Percentiles rank a stretch among this genome's conserved stretches.
These are phyloP conservation scores for Holacanthus passer DNA, from an alignment of 2,113 vertebrate species.

Conservation along the genomic window DNA sequence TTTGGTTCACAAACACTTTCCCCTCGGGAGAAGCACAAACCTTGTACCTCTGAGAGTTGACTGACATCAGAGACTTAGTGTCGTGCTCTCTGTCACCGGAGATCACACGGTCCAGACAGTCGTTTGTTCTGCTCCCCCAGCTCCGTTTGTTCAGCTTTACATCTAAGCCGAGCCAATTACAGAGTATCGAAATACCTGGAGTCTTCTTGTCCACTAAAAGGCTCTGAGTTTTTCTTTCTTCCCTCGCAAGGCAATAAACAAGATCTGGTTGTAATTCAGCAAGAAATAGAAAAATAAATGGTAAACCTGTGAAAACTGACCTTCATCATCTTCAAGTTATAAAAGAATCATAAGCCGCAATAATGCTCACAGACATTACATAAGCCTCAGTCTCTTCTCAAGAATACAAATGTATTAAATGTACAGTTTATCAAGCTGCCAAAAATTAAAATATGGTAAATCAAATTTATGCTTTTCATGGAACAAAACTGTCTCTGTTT, in stretches of 20 bases:
- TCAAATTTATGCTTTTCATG: slow-evolving; percentile 11
- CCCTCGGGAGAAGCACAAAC: slow-evolving; percentile 19
- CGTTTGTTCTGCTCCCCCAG: slow-evolving; percentile 47
- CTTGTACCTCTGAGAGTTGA: slow-evolving; percentile 31
- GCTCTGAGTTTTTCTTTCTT: slow-evolving; percentile 20
- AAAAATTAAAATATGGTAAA: slow-evolving; percentile 19
- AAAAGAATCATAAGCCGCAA: background rate
- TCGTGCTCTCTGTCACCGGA: slow-evolving; percentile 30
- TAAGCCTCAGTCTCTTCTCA: slow-evolving; percentile 10
- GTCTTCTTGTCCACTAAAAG: slow-evolving; percentile 43
- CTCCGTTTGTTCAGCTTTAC: slow-evolving; percentile 61
- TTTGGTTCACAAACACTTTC: slow-evolving; percentile 28
- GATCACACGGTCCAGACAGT: slow-evolving; percentile 51
- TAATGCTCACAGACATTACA: slow-evolving; percentile 3
- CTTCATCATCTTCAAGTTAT: slow-evolving; percentile 5
- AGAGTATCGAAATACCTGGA: slow-evolving; percentile 39
- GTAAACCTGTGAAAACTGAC: background rate
- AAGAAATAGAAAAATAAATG: slow-evolving; percentile 4
- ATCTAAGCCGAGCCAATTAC: slow-evolving; percentile 49
- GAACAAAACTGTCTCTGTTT: background rate
- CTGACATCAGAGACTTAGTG: slow-evolving; percentile 25
- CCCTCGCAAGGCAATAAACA: slow-evolving; percentile 24
- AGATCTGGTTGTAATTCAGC: slow-evolving; percentile 9
- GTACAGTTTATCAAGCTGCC: background rate
- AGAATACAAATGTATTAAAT: slow-evolving; percentile 26